Conservation (phyloP, 2,888 invertebrate species). For the Rhamnusium bicolor region DNA sequence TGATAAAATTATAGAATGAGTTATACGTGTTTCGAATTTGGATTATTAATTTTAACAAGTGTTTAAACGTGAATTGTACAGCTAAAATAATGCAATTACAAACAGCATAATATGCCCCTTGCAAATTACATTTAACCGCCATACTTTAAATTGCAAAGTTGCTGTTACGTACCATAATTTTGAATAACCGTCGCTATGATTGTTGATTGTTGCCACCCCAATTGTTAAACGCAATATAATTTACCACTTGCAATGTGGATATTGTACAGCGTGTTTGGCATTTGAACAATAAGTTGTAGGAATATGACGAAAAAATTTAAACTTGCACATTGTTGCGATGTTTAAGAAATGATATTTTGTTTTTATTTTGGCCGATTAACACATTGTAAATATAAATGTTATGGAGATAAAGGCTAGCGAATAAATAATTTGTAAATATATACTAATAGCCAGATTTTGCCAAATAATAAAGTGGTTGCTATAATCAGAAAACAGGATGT, state of each 20-base stretch:
- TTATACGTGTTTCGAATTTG: conserved; percentile 36
- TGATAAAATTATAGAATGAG: conserved; percentile 25
- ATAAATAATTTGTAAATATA: too few species aligned
- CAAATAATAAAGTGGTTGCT: too few species aligned
- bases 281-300: too few species aligned
- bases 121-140: conserved; percentile 50
- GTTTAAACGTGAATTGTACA: conserved; percentile 46
- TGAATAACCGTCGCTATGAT: conserved; percentile 26
- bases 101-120: conserved; percentile 50
- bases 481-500: too few species aligned
- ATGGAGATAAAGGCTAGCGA: too few species aligned
- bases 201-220: conserved; percentile 35
- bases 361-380: too few species aligned
- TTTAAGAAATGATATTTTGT: too few species aligned
- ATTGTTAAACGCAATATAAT: conserved; percentile 36
- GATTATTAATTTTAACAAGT: conserved; percentile 49
- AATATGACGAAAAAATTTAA: too few species aligned
- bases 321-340: too few species aligned
- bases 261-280: conserved; percentile 13
- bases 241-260: conserved; percentile 29
- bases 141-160: conserved; percentile 46
- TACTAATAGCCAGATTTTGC: too few species aligned
- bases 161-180: conserved; percentile 35
- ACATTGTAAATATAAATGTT: too few species aligned
- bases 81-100: conserved; percentile 53